phyloP scores from a whole-genome alignment of 2,888 invertebrate species.

The Carcina quercana region DNA sequence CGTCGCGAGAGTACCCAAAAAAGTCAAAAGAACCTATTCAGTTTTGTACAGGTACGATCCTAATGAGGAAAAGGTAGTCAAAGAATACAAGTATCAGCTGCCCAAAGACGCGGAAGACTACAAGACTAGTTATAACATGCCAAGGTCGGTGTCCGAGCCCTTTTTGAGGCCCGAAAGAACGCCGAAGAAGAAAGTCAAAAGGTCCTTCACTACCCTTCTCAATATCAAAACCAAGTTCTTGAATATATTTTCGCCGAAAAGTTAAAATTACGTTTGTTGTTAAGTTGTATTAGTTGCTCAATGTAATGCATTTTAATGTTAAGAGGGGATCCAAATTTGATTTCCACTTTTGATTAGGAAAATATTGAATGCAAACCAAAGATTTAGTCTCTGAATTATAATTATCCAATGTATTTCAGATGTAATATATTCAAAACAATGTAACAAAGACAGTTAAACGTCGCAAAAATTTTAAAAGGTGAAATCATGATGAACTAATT shows the following conservation, averaged over 20 bases:
- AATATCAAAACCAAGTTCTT: conserved; percentile 65
- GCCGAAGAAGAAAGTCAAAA: conserved; percentile 65
- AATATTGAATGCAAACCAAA: no score
- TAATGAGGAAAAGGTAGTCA: conserved; percentile 59
- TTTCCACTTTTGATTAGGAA: no score
- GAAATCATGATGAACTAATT: no score
- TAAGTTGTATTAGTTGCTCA: conserved; percentile 51
- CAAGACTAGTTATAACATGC: conserved; percentile 30
- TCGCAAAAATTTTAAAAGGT: no score
- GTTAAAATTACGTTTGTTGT: conserved; percentile 33
- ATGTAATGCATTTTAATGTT: conserved; percentile 54
- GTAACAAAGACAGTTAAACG: no score
- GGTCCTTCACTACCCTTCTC: conserved; percentile 60
- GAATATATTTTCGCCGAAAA: conserved; percentile 60
- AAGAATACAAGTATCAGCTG: conserved; percentile 63
- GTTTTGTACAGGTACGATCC: conserved; percentile 64
- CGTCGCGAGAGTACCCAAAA: conserved; percentile 44
- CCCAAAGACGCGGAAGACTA: conserved; percentile 34
- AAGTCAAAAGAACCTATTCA: conserved; percentile 64
- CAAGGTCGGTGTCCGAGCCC: conserved; percentile 58
- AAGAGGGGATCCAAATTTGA: conserved; percentile 1
- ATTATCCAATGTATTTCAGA: no score
- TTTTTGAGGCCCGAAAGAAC: conserved; percentile 46
- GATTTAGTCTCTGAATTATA: no score
- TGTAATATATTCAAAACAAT: no score